Conservation (phyloP, 2,888 invertebrate genomes). For the Acanthoscelides obtectus region DNA sequence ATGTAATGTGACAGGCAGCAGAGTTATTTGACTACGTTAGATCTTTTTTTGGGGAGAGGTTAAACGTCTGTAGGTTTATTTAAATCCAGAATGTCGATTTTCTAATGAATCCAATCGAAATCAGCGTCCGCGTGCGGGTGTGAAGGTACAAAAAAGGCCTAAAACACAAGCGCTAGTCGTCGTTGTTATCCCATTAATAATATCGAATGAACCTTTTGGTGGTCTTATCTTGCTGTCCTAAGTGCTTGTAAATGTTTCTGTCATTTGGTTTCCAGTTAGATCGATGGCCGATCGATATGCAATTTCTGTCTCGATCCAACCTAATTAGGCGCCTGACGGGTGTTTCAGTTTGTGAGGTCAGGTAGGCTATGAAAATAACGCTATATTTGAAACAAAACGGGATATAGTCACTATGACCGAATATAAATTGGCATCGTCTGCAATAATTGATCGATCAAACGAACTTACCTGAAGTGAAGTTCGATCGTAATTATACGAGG, state of each 20-base stretch:
- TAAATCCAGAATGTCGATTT: constrained; percentile 3
- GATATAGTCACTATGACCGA: no score
- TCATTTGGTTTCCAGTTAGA: not conserved
- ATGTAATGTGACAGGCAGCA: no score
- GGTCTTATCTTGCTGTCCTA: not conserved
- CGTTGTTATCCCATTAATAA: not conserved
- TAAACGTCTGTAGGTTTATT: no score
- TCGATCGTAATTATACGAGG: no score
- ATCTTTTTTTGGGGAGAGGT: no score
- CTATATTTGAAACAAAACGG: no score
- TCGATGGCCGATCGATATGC: not conserved
- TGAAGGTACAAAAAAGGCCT: not conserved
- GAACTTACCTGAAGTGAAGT: no score
- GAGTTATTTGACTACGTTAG: no score
- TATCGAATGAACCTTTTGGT: not conserved
- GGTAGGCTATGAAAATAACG: not conserved
- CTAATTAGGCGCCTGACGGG: not conserved
- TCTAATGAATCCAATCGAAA: no score
- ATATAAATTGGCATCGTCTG: no score
- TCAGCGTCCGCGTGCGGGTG: no score
- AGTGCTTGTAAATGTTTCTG: not conserved
- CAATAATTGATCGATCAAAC: no score
- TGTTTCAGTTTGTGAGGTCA: not conserved
- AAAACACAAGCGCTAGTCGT: not conserved
- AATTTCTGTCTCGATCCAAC: not conserved